Evolutionary conservation across 2,113 vertebrate genomes (phyloP).

Genomic region (Trematocara stigmaticum): DNA sequence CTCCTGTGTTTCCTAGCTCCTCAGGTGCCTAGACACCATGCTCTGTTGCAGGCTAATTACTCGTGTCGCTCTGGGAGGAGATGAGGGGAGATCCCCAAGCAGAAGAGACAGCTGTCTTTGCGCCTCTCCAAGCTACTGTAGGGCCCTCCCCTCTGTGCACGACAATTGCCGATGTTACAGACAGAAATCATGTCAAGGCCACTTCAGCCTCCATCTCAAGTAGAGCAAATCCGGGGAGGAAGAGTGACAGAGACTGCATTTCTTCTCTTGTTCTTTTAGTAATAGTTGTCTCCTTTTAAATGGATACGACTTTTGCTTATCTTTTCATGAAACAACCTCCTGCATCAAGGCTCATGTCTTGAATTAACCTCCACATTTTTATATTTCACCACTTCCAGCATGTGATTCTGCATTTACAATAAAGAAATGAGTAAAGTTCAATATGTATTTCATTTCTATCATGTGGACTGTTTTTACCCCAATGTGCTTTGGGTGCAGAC

Average conservation of each 20-base stretch:
- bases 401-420: background rate
- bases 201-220: background rate
- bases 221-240: background rate
- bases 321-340: background rate
- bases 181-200: conserved; percentile 25
- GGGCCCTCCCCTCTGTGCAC: background rate
- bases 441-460: background rate
- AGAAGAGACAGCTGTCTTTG: conserved; percentile 52
- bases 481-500: background rate
- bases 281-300: background rate
- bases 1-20: background rate
- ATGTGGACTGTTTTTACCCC: background rate
- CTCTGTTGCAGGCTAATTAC: conserved; percentile 50
- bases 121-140: background rate
- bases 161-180: background rate
- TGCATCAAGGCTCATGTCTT: background rate
- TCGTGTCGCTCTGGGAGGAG: conserved; percentile 3
- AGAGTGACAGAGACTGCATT: background rate
- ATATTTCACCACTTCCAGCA: background rate
- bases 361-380: background rate
- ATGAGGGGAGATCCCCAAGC: conserved; percentile 35
- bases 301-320: background rate
- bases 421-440: background rate
- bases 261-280: background rate
- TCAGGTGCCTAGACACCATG: conserved; percentile 22